Base-by-base conservation (phyloP, 2,113 vertebrate species). In the Psettodes erumei region DNA sequence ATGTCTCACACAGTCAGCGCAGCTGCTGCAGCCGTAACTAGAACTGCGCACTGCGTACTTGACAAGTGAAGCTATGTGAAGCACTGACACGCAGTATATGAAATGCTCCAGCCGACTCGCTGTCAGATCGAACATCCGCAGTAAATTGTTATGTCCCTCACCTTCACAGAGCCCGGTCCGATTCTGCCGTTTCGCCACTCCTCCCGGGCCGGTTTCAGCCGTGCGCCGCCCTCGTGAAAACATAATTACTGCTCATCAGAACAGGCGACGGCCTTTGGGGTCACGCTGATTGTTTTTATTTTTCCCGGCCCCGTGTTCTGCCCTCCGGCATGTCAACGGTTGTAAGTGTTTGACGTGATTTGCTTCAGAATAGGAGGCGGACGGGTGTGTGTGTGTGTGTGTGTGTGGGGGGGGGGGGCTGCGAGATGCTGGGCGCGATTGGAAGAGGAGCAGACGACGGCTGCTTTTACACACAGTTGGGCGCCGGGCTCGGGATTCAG, bases 81-180 rank as follows among this genome's bases (percentile, higher is more conserved):
- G 59, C 70, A 23, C 45, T 27, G 40, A 62, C 10, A 10, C 38
- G 27, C 33, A 19, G 1, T 43, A 50, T 53, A 23, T 73, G 40
- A 72, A 83, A 78, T 80, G 81, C 84, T 65, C 73, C 62, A 68
- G 77, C 55, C 16, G 35, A 38, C 60, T 77, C 15, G 9, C 75
- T 54, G 78, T 79, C 80, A 66, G 58, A 51, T 77, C 59, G 72
- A 78, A 62, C 12, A n/a, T 65, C 42, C 2, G 8, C 67, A 51
- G 82, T 83, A 75, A 50, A 86, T 85, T 81, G 69, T 90, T 71
- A 38, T 50, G 75, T 86, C 64, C 85, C 74, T 80, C 71, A 84
- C 75, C 74, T 77, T 73, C 56, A 27, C 55, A 53, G 12, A 71
- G 54, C 8, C n/a, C 30, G 0, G 61, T 77, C 62, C 58, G 61